Percentiles rank a stretch among this genome's conserved stretches.
Conservation (phyloP, 2,113 vertebrate genomes). For the Austrofundulus limnaeus region DNA sequence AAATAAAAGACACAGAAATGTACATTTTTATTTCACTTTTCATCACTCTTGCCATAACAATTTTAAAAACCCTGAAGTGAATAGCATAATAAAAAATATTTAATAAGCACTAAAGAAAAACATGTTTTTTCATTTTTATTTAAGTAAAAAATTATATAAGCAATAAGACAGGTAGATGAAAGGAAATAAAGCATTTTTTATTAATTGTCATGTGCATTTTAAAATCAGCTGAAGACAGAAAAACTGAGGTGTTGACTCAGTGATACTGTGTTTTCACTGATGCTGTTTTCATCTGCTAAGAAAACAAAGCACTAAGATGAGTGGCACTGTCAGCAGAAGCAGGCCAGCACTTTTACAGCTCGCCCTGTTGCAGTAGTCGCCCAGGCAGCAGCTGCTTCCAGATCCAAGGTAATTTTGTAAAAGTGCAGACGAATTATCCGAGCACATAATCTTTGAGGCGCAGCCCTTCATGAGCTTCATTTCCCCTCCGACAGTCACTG, state of each 20-base stretch:
- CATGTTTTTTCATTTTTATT: too few relatives aligned
- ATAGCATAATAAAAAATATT: too few relatives aligned
- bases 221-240: background rate
- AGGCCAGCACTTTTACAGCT: conserved; percentile 14
- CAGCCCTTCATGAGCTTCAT: conserved; percentile 49
- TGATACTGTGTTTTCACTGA: background rate
- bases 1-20: too few relatives aligned
- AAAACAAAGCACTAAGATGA: conserved; percentile 27
- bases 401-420: rapidly evolving
- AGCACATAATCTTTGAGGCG: conserved; percentile 38
- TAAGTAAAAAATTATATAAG: too few relatives aligned
- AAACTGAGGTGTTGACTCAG: background rate
- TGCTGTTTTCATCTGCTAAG: conserved; percentile 6
- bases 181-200: too few relatives aligned
- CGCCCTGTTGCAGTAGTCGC: conserved; percentile 60
- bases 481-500: rapidly evolving
- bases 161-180: too few relatives aligned
- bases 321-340: conserved; percentile 28
- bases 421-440: rapidly evolving
- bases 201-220: too few relatives aligned
- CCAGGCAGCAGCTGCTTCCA: conserved; percentile 38
- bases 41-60: too few relatives aligned
- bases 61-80: too few relatives aligned
- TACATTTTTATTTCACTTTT: too few relatives aligned
- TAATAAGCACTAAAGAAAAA: too few relatives aligned